Percentiles rank a stretch among this genome's conserved stretches.
phyloP scores from a whole-genome alignment of 1,140 invertebrate species.

The Drosophila lini region DNA sequence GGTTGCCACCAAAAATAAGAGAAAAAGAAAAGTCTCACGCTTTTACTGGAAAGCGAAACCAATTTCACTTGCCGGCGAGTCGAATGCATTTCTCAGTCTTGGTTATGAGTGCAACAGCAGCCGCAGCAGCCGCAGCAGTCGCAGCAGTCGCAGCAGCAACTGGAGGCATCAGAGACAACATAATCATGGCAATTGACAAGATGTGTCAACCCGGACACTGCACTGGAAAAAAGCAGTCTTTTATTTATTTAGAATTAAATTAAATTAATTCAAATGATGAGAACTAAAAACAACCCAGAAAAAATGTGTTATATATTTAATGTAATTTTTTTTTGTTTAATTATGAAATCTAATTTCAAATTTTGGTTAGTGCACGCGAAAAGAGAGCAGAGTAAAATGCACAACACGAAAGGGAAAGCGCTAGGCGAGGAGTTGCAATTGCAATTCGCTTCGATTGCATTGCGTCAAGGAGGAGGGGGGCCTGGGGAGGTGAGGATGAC shows the following conservation, averaged over 20 bases:
- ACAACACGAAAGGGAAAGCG: conserved; percentile 43
- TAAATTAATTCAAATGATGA: too few relatives aligned
- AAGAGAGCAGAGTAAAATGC: conserved; percentile 39
- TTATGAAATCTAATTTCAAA: not conserved
- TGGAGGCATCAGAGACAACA: conserved; percentile 54
- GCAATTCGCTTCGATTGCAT: conserved; percentile 39
- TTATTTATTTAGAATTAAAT: not conserved
- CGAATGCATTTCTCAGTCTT: conserved; percentile 40
- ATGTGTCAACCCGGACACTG: conserved; percentile 57
- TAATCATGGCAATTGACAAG: conserved; percentile 75
- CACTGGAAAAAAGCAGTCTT: conserved; percentile 14
- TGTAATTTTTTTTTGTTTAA: not conserved
- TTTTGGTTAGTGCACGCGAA: conserved; percentile 20
- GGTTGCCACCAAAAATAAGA: conserved; percentile 12
- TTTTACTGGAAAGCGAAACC: conserved; percentile 65
- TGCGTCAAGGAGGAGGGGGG: conserved; percentile 28
- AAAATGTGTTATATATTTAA: not conserved
- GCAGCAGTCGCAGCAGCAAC: conserved; percentile 15
- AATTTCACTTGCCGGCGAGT: conserved; percentile 70
- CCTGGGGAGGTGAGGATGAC: conserved; percentile 17
- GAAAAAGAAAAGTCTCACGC: conserved; percentile 59
- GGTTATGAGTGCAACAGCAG: conserved; percentile 54
- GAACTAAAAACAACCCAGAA: too few relatives aligned
- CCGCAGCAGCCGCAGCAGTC: conserved; percentile 10
- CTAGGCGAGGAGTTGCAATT: conserved; percentile 23